Base-by-base conservation (phyloP, 2,797 vertebrate genomes). In the Centropyge bicolor region DNA sequence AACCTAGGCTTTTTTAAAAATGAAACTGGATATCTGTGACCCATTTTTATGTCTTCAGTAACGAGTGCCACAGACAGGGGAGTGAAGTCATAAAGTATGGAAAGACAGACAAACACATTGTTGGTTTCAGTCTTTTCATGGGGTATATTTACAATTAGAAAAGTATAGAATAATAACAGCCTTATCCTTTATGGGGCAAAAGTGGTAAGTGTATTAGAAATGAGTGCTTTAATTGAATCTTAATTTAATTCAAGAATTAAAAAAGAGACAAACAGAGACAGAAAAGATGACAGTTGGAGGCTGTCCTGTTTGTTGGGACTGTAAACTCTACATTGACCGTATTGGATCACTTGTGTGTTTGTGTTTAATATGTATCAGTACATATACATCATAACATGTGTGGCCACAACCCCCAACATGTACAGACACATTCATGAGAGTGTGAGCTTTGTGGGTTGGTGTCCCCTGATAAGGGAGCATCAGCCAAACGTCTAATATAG, bases 401-500 rank as follows among this genome's bases (percentile, higher is more conserved):
- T 46, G 43, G 10, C 19, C 45, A 24, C 22, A 19, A 38, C n/a
- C 65, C 41, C 45, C 38, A 36, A 49, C 57, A 54, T 17, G 7
- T 35, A 49, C 55, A 41, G 45, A 52, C 59, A 77, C 67, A 43
- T 20, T 20, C 46, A 56, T 20, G 52, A 38, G 68, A 60, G 52
- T 13, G 46, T 38, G 19, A 70, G 36, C 52, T 68, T 62, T 9
- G 3, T 70, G 81, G 72, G 62, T 68, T 4, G 24, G 22, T 41
- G 70, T 86, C 87, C 74, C 82, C 73, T 84, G 90, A 87, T 87
- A 54, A 65, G 2, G 46, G 13, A 64, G 65, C 76, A 54, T 69
- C 65, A 78, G 93, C 94, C 93, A 94, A 93, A 89, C 27, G 51
- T 90, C 88, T 93, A 90, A 93, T 95, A 91, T 73, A 36, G 57